phyloP scores from a whole-genome alignment of 2,888 invertebrate genomes.

The Nemotelus nigrinus region DNA sequence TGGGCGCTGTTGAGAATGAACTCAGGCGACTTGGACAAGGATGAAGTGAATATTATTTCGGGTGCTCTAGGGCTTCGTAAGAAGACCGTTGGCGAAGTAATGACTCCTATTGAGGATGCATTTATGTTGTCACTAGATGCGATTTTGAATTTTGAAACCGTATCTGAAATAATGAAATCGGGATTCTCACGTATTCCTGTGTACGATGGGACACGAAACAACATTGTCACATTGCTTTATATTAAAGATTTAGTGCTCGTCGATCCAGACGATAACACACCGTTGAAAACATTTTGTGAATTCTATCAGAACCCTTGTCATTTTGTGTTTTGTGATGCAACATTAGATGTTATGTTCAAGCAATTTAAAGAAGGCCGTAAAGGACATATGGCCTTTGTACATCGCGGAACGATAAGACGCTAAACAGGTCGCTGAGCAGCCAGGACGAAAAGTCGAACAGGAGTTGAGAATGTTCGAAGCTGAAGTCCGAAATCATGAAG shows the following conservation, averaged over 20 bases:
- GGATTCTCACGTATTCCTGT: conserved; percentile 97
- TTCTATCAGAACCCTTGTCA: conserved; percentile 97
- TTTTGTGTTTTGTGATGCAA: conserved; percentile 96
- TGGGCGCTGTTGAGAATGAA: conserved; percentile 96
- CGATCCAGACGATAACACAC: conserved; percentile 97
- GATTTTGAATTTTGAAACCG: too few species aligned
- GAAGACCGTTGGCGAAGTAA: conserved; percentile 92
- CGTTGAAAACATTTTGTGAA: conserved; percentile 89
- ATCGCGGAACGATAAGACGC: too few species aligned
- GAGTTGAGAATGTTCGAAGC: too few species aligned
- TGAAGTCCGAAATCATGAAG: too few species aligned
- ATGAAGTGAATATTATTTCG: conserved; percentile 96
- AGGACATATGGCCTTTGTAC: conserved; percentile 89
- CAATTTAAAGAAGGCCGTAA: conserved; percentile 87
- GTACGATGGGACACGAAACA: conserved; percentile 82
- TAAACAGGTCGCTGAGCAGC: too few species aligned
- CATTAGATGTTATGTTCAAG: conserved; percentile 92
- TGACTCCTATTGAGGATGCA: conserved; percentile 96
- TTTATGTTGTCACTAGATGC: too few species aligned
- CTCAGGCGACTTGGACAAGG: conserved; percentile 88
- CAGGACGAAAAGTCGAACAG: too few species aligned
- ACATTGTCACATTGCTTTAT: conserved; percentile 92
- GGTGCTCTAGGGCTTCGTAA: conserved; percentile 95
- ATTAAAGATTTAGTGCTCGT: conserved; percentile 98
- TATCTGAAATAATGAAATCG: conserved; percentile 95